phyloP scores from a whole-genome alignment of 2,888 invertebrate genomes.

The Cylloceria caligata region DNA sequence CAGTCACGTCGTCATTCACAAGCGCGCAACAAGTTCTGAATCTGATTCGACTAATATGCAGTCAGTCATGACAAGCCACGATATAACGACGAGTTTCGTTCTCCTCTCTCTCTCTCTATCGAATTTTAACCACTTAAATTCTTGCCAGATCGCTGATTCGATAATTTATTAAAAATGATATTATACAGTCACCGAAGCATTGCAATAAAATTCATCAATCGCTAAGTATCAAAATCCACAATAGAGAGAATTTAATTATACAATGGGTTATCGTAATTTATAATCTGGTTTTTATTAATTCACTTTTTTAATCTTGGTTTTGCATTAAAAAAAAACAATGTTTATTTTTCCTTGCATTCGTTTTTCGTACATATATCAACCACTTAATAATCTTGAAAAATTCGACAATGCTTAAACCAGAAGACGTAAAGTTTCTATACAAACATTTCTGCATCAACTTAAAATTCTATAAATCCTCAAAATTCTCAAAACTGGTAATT shows the following conservation, averaged over 20 bases:
- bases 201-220: background rate
- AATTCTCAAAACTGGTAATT: background rate
- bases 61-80: conserved; percentile 33
- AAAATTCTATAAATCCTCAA: background rate
- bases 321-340: background rate
- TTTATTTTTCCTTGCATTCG: background rate
- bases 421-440: background rate
- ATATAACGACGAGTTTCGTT: background rate
- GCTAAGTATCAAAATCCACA: background rate
- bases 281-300: background rate
- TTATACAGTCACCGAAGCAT: background rate
- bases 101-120: background rate
- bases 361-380: background rate
- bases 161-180: conserved; percentile 13
- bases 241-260: background rate
- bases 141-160: background rate
- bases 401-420: background rate
- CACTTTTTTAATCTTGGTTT: background rate
- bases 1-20: conserved; percentile 65
- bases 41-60: conserved; percentile 63
- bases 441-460: background rate
- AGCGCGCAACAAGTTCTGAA: conserved; percentile 67
- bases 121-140: background rate
- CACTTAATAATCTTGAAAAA: background rate
- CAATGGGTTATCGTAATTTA: conserved; percentile 1